Conservation (phyloP, 1,140 invertebrate species). For the Euwallacea similis region DNA sequence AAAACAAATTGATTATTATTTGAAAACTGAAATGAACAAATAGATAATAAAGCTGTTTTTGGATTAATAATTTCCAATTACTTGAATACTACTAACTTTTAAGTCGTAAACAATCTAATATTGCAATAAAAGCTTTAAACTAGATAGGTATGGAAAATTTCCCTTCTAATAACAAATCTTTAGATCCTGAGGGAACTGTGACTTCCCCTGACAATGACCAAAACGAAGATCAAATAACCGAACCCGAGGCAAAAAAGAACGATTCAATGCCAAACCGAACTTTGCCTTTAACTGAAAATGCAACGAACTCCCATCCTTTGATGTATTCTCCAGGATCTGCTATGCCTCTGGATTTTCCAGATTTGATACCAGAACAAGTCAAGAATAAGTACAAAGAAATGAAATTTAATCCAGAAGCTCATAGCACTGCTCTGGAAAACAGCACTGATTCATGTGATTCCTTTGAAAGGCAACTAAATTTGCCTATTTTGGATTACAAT, state of each 20-base stretch:
- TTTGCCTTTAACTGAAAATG: conserved; percentile 44
- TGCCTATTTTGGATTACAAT: conserved; percentile 42
- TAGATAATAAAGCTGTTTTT: background rate
- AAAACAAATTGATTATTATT: too few species aligned
- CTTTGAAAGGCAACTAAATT: conserved; percentile 42
- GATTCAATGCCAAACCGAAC: conserved; percentile 10
- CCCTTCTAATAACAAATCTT: too few species aligned
- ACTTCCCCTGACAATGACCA: background rate
- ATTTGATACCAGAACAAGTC: conserved; percentile 51
- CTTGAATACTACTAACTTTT: too few species aligned
- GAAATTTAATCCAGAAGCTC: conserved; percentile 44
- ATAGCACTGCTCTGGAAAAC: conserved; percentile 42
- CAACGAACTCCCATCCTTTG: conserved; percentile 53
- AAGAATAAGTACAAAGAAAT: conserved; percentile 42
- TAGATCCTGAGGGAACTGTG: too few species aligned
- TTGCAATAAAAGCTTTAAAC: too few species aligned
- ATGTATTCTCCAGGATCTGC: conserved; percentile 49
- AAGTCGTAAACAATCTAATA: too few species aligned
- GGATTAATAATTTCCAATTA: too few species aligned
- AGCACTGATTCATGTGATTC: conserved; percentile 36
- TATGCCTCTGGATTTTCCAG: conserved; percentile 49
- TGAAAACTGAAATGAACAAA: too few species aligned
- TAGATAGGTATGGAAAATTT: too few species aligned
- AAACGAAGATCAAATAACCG: conserved; percentile 1
- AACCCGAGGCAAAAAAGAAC: conserved; percentile 17